Evolutionary conservation across 1,140 invertebrate species (phyloP), one percentile per base, ranked within the genome.

Genomic region (Trichomalopsis sarcophagae): DNA sequence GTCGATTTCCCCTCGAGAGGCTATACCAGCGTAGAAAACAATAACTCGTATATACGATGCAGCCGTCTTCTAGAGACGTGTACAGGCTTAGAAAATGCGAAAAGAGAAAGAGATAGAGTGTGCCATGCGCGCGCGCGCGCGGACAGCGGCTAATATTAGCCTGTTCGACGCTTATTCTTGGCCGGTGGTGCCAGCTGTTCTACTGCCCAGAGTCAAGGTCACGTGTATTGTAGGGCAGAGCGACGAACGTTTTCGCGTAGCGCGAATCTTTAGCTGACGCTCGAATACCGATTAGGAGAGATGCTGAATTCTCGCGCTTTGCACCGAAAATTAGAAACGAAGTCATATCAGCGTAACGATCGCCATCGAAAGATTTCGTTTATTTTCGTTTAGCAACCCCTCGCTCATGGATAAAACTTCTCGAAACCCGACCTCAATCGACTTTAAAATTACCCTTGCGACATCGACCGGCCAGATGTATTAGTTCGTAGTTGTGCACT

Each of bases 191-290:
- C 88, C 88, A 91, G 91, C 90, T 91, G 90, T 89, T 90, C 87
- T 88, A 88, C 90, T 90, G 89, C 87, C 91, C 91, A 92, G 91
- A 92, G 91, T 92, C 91, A 92, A 92, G 91, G 91, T 91, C 91
- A 91, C 80, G 88, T 86, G 88, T 87, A 90, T 91, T 91, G 91
- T 90, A 89, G 87, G 90, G 84, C 85, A 86, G 27, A 27, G 68
- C 75, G 75, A 68, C 75, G 23, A 77, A 50, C 75, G 44, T 77
- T 77, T 77, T 68, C 62, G n/a, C n/a, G 23, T 30, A 44, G 40
- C 75, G 33, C 44, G 50, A 27, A 77, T 77, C 75, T 77, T 50
- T 50, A 23, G n/a, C 44, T n/a, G 17, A 27, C 27, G 27, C 44
- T 44, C 44, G 44, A 9, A 23, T 27, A 36, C 10, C 27, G 23